Base-by-base conservation (phyloP, 2,888 invertebrate genomes). In the Escarpia spicata region DNA sequence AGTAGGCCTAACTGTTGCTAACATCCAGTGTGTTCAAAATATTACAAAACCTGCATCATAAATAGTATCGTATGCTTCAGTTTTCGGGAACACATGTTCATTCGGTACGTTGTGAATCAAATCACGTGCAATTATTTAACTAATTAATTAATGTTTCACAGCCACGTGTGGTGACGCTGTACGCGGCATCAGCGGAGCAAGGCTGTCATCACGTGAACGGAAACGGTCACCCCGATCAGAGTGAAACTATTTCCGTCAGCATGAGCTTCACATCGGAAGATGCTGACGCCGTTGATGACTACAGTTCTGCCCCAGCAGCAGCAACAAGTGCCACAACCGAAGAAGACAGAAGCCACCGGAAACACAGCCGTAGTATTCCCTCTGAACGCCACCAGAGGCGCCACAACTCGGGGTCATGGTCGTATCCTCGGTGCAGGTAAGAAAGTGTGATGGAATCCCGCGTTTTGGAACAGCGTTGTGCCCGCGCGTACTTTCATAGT, bases 401-500 rank as follows among this genome's bases (percentile, higher is more conserved):
- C 75, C 2, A 75, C 75, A 75, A 75, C 26, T 75, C 75, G 75
- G 26, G 75, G 75, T n/a, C 75, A 75, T 19, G 75, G n/a, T 75
- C 19, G 26, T 75, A 26, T 75, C 75, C 75, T 75, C 75, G 75
- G 3, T 75, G 75, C 75, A 75, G 75, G 75, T 75, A 75, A 26
- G 75, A 6, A 26, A 75, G 26, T 26, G 75, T 8, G 75, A 52
- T 52, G 52, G 52, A 52, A 52, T 52, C 52, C 2, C 9, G 0
- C 2, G 52, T 52, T 52, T 52, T 37, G 52, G 52, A 52, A 52
- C 6, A 52, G 12, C 12, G 52, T 52, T 52, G 12, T 4, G 52
- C 12, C 52, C 60, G 31, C 37, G 92, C 90, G 58, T 92, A 92
- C 3, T n/a, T 37, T 31, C 52, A 52, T 92, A 92, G 92, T 43